These are phyloP conservation scores for Megaleporinus macrocephalus DNA, from an alignment of 2,113 vertebrate species.

Conservation along the genomic window DNA sequence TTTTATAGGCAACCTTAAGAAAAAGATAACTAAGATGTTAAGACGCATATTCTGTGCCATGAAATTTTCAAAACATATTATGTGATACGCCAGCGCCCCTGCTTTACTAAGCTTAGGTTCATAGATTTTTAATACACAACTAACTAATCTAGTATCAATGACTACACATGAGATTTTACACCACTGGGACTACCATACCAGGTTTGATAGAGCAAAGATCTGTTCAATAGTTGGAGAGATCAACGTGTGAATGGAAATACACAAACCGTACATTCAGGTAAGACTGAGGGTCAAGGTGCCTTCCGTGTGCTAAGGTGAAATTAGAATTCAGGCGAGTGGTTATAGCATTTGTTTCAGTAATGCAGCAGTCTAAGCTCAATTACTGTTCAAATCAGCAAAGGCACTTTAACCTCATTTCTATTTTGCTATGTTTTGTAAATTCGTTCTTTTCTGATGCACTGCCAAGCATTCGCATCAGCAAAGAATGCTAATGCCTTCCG, in stretches of 20 bases:
- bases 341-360: background rate
- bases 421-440: background rate
- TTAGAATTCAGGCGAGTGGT: background rate
- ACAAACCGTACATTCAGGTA: background rate
- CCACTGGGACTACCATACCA: too few species aligned
- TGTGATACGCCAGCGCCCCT: background rate
- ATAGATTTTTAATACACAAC: background rate
- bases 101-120: background rate
- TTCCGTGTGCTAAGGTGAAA: background rate
- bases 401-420: background rate
- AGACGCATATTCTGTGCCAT: background rate
- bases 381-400: background rate
- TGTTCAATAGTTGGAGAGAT: background rate
- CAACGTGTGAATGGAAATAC: background rate
- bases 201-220: background rate
- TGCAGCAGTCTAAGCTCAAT: background rate
- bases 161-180: background rate
- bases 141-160: background rate
- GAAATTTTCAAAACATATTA: background rate
- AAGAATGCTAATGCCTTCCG: background rate
- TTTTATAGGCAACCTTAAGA: background rate
- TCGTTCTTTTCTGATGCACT: background rate
- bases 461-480: background rate
- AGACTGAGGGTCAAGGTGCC: background rate
- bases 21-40: background rate